Evolutionary conservation across 2,113 vertebrate genomes (phyloP).

Genomic region (Cebidichthys violaceus): DNA sequence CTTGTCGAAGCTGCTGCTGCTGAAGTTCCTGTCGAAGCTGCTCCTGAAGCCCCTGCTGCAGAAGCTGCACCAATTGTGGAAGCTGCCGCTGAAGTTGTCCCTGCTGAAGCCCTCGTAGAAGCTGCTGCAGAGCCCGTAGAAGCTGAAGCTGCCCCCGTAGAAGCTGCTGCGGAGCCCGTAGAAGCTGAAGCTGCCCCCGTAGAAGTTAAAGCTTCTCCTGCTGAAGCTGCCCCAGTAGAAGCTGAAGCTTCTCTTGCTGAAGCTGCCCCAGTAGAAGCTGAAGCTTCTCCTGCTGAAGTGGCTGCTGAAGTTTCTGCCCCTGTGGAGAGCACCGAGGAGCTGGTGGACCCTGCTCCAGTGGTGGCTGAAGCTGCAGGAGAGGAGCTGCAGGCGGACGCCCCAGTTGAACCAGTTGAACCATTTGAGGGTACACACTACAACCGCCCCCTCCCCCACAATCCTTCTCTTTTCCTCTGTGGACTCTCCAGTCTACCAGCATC

Average conservation of each 20-base stretch:
- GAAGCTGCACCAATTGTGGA: background rate
- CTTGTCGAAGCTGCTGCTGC: background rate
- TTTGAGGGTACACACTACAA: slow-evolving; percentile 77
- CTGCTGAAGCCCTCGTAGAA: background rate
- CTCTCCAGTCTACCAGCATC: slow-evolving; percentile 42
- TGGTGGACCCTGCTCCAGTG: slow-evolving; percentile 56
- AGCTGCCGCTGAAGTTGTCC: background rate
- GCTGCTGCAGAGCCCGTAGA: background rate
- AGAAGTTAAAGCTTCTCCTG: background rate
- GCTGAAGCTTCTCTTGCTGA: background rate
- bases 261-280: background rate
- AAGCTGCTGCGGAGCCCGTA: slow-evolving; percentile 20
- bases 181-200: background rate
- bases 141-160: background rate
- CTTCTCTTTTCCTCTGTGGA: slow-evolving; percentile 63
- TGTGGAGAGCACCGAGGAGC: slow-evolving; percentile 44
- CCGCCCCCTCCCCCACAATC: slow-evolving; percentile 46
- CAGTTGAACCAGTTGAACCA: slow-evolving; percentile 62
- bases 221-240: background rate
- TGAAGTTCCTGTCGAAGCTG: background rate
- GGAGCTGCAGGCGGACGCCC: slow-evolving; percentile 54
- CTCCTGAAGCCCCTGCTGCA: background rate
- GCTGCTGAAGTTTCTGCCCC: slow-evolving; percentile 38
- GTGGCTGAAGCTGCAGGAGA: slow-evolving; percentile 67
- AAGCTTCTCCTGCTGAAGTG: slow-evolving; percentile 27